Conservation (phyloP, 2,113 vertebrate species). For the Brienomyrus longianalis region DNA sequence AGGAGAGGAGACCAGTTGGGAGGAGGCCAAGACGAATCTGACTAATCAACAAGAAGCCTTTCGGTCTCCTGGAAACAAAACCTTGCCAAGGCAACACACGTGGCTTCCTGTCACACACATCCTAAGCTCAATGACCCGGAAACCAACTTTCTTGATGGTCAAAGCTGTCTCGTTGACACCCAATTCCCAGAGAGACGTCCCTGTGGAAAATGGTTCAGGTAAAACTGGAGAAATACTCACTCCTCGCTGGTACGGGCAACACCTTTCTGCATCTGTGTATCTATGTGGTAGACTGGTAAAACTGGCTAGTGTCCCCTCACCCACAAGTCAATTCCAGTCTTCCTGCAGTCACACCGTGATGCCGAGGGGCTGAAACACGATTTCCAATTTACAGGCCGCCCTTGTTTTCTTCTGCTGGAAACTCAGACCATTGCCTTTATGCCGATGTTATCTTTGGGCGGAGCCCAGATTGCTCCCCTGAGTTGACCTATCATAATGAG, state of each 20-base stretch:
- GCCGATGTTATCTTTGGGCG: neutral
- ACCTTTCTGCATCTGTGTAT: neutral
- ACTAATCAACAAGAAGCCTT: neutral
- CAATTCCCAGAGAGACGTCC: neutral
- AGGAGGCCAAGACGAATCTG: neutral
- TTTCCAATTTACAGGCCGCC: neutral
- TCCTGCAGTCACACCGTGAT: neutral
- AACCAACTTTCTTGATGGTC: neutral
- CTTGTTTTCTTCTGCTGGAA: neutral
- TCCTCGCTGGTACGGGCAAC: neutral
- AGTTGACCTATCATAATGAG: slow-evolving; percentile 1
- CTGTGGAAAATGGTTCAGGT: neutral
- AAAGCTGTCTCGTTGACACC: neutral
- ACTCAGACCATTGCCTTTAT: neutral
- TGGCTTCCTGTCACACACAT: neutral
- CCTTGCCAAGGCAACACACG: neutral
- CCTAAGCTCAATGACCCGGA: neutral
- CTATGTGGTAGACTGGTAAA: neutral
- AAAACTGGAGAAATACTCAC: neutral
- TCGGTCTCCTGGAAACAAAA: neutral
- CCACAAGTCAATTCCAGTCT: no score
- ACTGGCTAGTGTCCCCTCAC: no score
- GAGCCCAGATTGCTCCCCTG: neutral
- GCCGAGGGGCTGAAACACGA: neutral
- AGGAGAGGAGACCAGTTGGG: neutral